Conservation (phyloP, 2,797 vertebrate genomes). For the Bradypus variegatus region DNA sequence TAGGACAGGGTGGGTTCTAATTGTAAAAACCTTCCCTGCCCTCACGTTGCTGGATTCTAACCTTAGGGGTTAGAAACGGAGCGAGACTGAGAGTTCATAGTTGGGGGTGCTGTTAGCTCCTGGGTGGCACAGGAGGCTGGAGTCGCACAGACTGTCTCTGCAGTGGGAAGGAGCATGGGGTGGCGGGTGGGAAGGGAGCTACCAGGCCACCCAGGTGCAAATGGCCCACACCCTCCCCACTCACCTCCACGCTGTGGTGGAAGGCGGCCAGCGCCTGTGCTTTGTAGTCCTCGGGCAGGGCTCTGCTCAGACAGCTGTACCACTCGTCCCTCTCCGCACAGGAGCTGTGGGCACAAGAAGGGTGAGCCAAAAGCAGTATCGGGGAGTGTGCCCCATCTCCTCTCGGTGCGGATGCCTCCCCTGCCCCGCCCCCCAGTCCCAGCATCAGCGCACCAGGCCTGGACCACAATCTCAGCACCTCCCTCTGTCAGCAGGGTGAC, state of each 20-base stretch:
- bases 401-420: neutral
- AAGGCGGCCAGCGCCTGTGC: constrained; percentile 71
- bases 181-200: neutral
- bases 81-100: neutral
- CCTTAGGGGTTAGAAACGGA: neutral
- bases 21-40: neutral
- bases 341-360: constrained; percentile 77
- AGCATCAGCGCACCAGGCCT: neutral
- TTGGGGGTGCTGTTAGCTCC: neutral
- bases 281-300: constrained; percentile 78
- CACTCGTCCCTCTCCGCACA: constrained; percentile 92
- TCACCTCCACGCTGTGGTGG: constrained; percentile 77
- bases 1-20: neutral
- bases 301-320: constrained; percentile 86
- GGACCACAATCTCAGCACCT: neutral
- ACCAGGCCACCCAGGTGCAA: neutral
- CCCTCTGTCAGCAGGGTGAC: accelerated
- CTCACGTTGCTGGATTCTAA: neutral
- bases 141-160: too few species aligned
- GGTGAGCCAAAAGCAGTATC: neutral
- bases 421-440: neutral
- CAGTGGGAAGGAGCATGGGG: accelerated
- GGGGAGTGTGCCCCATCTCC: neutral
- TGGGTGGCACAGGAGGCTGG: neutral
- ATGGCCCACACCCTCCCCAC: neutral